Base-by-base conservation (phyloP, 2,888 invertebrate genomes). In the Oscheius sp. region DNA sequence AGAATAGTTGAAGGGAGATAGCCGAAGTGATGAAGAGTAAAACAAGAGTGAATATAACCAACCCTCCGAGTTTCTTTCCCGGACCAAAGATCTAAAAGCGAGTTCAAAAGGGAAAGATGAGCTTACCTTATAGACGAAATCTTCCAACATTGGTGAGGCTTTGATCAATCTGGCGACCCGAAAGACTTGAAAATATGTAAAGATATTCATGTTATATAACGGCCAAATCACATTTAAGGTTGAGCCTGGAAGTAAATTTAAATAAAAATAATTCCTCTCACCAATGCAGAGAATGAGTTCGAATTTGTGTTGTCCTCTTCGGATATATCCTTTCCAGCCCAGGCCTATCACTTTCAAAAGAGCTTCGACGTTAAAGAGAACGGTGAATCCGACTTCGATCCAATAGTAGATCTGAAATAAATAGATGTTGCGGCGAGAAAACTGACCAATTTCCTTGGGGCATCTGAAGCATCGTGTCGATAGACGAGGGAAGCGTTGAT, bases 11-110 rank as follows among this genome's bases (percentile, higher is more conserved):
- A 92, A 99, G 95, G 50, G 96, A 97, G 85, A 99, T 96, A 76
- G 95, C 95, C 2, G 97, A 97, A 65, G 97, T 96, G 82, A 99
- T 96, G 69, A 99, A 94, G 64, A 99, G 90, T 87, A 99, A 91
- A 87, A 97, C 97, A 93, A 97, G 96, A 50, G 98, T 99, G 88
- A 99, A 99, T 84, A 98, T 93, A 64, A 99, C 96, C n/a, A 99
- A 90, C 80, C 96, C 96, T 37, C 98, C 98, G n/a, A 99, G 90
- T 88, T 99, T 99, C 88, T 96, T 97, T 4, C 96, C 96, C 1
- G 90, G 90, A 17, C 90, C 90, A 85, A 90, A 90, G 53, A 90
- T 90, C 89, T 52, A 93, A 92, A 2, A 93, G n/a, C n/a, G 27
- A 17, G 3, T 50, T n/a, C n/a, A n/a, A n/a, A n/a, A n/a, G n/a